Conservation (phyloP, 1,140 invertebrate genomes). For the Bombus sibiricus region DNA sequence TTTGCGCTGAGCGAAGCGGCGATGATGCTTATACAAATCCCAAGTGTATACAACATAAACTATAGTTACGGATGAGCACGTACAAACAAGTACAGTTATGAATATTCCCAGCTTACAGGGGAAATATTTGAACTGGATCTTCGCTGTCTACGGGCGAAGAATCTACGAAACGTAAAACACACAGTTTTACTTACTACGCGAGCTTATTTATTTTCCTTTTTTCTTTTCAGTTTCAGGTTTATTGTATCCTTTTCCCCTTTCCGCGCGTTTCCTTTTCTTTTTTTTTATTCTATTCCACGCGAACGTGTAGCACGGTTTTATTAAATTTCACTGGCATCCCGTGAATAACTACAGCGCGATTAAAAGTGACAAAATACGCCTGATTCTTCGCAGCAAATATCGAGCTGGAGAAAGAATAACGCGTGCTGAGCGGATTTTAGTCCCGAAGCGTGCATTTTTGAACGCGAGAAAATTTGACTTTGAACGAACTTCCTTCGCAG, state of each 20-base stretch:
- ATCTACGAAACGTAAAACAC: neutral
- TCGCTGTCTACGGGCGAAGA: neutral
- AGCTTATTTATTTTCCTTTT: neutral
- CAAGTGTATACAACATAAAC: conserved; percentile 17
- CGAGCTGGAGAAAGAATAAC: neutral
- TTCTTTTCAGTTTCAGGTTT: neutral
- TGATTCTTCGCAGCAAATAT: neutral
- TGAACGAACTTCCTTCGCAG: neutral
- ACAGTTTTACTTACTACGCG: neutral
- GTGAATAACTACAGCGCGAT: neutral
- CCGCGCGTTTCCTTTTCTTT: neutral
- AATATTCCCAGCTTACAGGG: conserved; percentile 8
- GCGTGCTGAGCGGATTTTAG: too few species aligned
- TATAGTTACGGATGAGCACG: neutral
- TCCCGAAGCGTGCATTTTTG: neutral
- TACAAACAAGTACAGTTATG: neutral
- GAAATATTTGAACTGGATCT: conserved; percentile 25
- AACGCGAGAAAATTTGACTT: neutral
- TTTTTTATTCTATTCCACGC: too few species aligned
- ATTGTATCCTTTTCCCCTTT: neutral
- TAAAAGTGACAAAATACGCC: conserved; percentile 6
- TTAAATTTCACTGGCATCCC: neutral
- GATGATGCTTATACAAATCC: conserved; percentile 17
- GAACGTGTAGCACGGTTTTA: neutral
- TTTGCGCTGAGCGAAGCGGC: neutral